Evolutionary conservation across 2,888 invertebrate genomes (phyloP), one percentile per base, ranked within the genome.

Genomic region (Caenorhabditis sp.): DNA sequence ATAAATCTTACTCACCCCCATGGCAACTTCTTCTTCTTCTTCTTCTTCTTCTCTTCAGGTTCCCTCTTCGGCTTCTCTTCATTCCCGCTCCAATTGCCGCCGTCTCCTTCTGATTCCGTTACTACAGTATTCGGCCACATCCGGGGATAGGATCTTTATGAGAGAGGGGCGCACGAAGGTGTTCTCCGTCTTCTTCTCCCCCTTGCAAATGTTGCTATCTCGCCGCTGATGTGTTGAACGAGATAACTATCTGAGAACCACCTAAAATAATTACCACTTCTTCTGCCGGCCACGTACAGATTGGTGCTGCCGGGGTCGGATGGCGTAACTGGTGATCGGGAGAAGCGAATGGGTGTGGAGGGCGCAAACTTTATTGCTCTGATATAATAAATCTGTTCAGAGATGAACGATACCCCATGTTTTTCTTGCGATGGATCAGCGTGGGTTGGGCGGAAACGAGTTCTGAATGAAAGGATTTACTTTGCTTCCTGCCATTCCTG

Each of bases 161-260:
- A 37, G 48, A 56, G 39, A 43, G 53, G 53, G 27, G 22, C 37
- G 56, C 22, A 43, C 13, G 22, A 56, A 66, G 66, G 66, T 66
- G 66, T 66, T 66, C 66, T 61, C 27, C 26, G 8, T 45, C 20
- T 20, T 20, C 39, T 13, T 35, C 30, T 9, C 30, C 30, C 30
- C 30, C 9, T 30, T 52, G 26, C 17, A 50, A 66, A 66, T 66
- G 66, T 66, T 66, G 66, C 66, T 56, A 48, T 66, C 56, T 66
- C 43, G 37, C 65, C 65, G 66, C 55, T 46, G 48, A 48, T 46
- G 45, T 65, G 55, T 55, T n/a, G 46, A 27, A 35, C 4, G 17
- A 63, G 65, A 65, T 65, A 65, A 65, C 37, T 37, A 65, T 66
- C 66, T 58, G 66, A 66, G 66, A 66, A 66, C 37, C 53, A 22